Conservation (phyloP, 2,113 vertebrate species). For the Mobula birostris region DNA sequence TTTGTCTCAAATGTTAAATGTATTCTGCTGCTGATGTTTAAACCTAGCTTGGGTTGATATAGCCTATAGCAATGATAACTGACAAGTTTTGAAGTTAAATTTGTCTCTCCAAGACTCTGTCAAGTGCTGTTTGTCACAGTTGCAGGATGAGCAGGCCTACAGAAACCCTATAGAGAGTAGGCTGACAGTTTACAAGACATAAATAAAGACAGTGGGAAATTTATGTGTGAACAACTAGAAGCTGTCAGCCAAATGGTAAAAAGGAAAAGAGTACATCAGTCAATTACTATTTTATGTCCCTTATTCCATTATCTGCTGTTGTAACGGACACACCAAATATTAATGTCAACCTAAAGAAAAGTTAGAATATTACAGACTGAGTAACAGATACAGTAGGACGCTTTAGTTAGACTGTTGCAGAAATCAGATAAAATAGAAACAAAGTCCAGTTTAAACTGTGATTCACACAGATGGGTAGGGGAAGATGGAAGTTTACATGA, state of each 20-base stretch:
- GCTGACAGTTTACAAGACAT: not conserved
- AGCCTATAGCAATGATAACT: not conserved
- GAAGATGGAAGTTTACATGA: not conserved
- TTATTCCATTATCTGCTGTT: not conserved
- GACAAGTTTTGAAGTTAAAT: conserved; percentile 21
- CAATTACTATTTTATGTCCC: not conserved
- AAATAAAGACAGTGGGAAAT: not conserved
- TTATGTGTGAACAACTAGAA: not conserved
- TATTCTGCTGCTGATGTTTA: not conserved
- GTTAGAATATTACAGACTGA: not conserved
- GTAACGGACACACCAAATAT: not conserved
- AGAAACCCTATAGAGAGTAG: not conserved
- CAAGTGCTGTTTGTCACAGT: not conserved
- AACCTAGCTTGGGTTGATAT: not conserved
- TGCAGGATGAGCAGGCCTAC: not conserved
- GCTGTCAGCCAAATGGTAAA: not conserved
- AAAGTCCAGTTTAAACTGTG: not conserved
- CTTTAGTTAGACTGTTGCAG: not conserved
- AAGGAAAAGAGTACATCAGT: not conserved
- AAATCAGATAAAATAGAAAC: not conserved
- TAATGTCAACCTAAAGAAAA: not conserved
- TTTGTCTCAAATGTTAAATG: conserved; percentile 7
- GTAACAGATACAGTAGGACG: not conserved
- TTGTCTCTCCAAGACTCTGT: not conserved
- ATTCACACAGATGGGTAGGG: not conserved